A percentile compares a stretch with the other conserved stretches of the same genome.
Evolutionary conservation across 53 echinoderm and acorn worm species (phyloP).

Genomic region (Patiria pectinifera): DNA sequence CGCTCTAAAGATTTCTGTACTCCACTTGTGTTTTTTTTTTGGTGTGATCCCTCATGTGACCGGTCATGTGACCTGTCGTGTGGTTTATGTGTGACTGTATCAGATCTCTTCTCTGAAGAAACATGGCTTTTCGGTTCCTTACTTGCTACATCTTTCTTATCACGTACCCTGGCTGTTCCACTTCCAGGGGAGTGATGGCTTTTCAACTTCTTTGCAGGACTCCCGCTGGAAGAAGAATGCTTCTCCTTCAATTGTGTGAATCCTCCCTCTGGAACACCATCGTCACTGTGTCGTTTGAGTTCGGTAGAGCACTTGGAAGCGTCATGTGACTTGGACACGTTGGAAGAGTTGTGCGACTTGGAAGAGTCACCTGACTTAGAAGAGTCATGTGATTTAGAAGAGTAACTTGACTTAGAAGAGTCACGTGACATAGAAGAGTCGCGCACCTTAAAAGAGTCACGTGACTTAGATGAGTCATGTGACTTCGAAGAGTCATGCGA

Average conservation of each 20-base stretch:
- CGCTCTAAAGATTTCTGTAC: not conserved
- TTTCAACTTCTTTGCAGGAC: constrained; percentile 26
- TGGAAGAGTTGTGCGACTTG: not conserved
- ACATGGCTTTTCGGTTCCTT: not conserved
- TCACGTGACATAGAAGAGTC: too few species aligned
- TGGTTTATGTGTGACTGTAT: not conserved
- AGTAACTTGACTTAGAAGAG: not conserved
- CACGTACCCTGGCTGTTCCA: constrained; percentile 11
- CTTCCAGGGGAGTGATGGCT: constrained; percentile 39
- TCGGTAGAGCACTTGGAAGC: not conserved
- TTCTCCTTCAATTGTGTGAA: constrained; percentile 27
- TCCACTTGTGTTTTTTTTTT: not conserved
- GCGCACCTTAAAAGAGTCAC: too few species aligned
- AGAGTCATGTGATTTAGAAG: not conserved
- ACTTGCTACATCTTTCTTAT: not conserved
- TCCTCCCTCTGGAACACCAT: not conserved
- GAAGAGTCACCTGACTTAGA: too few species aligned
- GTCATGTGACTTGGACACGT: not conserved
- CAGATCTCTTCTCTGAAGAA: constrained; percentile 3
- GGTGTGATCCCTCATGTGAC: constrained; percentile 13
- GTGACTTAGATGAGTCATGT: too few species aligned
- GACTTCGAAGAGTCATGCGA: too few species aligned
- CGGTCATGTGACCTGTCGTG: constrained; percentile 31
- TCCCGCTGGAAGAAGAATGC: constrained; percentile 23
- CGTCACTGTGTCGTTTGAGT: constrained; percentile 23